Evolutionary conservation across 1,140 invertebrate species (phyloP), one percentile per base, ranked within the genome.

Genomic region (Aradophagus sp.): DNA sequence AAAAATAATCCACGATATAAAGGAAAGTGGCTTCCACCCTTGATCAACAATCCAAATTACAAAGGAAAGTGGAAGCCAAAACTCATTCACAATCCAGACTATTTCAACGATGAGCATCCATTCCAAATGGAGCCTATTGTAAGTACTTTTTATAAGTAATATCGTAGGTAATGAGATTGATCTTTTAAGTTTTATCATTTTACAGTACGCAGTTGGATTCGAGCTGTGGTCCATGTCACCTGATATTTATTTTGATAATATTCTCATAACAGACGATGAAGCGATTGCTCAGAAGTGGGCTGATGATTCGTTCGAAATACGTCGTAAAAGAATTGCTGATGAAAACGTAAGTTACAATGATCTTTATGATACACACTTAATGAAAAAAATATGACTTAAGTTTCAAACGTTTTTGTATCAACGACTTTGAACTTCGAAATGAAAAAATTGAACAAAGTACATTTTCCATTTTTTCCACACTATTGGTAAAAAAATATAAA

Each of bases 191-290:
- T 68, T 32, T 59, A 87, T 86, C 17, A n/a, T n/a, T n/a, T n/a
- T n/a, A n/a, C 79, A 97, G 95, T 89, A 88, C 76, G 96, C 96
- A 53, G 87, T 99, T 68, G 97, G 97, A 23, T 91, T 99, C 80
- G 98, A 99, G 84, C 84, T 99, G 26, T 99, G 98, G 98, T 97
- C 97, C 0, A 99, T 99, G 95, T 97, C 95, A 0, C 91, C 95
- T 70, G 90, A 92, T 73, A 95, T 99, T 74, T 87, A 95, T 31
- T 98, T 97, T 86, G 98, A 99, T 84, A 99, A 99, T 84, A 89
- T 99, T 20, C 87, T 99, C 26, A 90, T 99, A 52, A 95, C 96
- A 1, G 95, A 98, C 82, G 91, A 95, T 75, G 85, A 90, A 53
- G 86, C 85, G n/a, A 88, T 94, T 0, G 95, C 96, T 1, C 87